Percentiles rank a stretch among this genome's conserved stretches.
Evolutionary conservation across 1,140 invertebrate species (phyloP).

Genomic region (Pararge aegeria): DNA sequence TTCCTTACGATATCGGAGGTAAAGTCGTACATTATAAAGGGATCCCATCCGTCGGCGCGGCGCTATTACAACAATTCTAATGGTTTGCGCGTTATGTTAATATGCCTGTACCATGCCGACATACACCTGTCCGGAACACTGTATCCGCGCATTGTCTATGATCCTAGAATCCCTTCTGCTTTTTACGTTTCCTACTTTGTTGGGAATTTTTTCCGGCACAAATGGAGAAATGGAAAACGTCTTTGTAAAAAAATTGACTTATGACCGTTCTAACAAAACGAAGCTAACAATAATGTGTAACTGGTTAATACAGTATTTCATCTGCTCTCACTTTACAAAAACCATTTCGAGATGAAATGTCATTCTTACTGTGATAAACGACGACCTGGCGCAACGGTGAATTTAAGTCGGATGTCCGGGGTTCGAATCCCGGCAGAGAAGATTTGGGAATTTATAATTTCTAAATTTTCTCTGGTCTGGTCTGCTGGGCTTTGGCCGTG

Average conservation of each 20-base stretch:
- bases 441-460: too few species aligned
- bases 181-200: conserved; percentile 22
- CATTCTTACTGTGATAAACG: too few species aligned
- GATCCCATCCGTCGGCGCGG: conserved; percentile 8
- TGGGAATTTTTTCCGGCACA: conserved; percentile 6
- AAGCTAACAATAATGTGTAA: too few species aligned
- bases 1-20: not conserved
- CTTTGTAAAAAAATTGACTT: not conserved
- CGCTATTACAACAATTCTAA: conserved; percentile 37
- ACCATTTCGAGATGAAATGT: too few species aligned
- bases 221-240: not conserved
- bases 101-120: conserved; percentile 31
- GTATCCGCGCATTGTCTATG: conserved; percentile 70
- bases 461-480: too few species aligned
- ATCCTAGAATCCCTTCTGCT: conserved; percentile 43
- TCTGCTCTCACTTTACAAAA: too few species aligned
- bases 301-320: too few species aligned
- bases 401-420: too few species aligned
- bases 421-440: too few species aligned
- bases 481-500: too few species aligned
- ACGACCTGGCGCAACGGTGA: too few species aligned
- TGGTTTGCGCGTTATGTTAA: conserved; percentile 35
- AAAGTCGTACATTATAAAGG: conserved; percentile 5
- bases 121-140: conserved; percentile 67
- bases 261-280: too few species aligned